Percentiles rank a stretch among this genome's conserved stretches.
phyloP scores from a whole-genome alignment of 2,888 invertebrate genomes.

The Nudaria mundana region DNA sequence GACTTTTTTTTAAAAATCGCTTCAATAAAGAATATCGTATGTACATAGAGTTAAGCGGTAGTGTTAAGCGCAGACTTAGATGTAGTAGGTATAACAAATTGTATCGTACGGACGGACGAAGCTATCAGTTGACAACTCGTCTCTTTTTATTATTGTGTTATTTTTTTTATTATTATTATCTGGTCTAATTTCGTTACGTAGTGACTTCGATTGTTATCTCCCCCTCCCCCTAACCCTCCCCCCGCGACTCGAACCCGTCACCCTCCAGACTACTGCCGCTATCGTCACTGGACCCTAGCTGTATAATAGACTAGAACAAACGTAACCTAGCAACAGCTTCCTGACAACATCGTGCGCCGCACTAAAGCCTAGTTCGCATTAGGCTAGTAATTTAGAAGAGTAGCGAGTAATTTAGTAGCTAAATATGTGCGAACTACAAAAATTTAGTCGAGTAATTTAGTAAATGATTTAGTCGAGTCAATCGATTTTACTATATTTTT shows the following conservation, averaged over 20 bases:
- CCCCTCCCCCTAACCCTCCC: conserved; percentile 18
- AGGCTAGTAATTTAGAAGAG: no score
- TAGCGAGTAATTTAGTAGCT: no score
- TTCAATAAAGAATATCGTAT: conserved; percentile 74
- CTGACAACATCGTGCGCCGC: no score
- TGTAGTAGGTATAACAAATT: conserved; percentile 81
- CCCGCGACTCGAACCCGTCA: conserved; percentile 3
- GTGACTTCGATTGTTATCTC: conserved; percentile 42
- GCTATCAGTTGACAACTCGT: conserved; percentile 45
- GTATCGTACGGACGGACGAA: conserved; percentile 56
- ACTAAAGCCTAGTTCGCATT: no score
- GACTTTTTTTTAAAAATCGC: conserved; percentile 76
- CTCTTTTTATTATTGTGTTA: conserved; percentile 48
- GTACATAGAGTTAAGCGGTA: conserved; percentile 76
- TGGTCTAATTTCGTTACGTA: conserved; percentile 53
- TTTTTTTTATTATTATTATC: conserved; percentile 48
- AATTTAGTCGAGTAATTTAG: no score
- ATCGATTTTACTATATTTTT: no score
- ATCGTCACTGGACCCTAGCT: background rate
- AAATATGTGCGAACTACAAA: no score
- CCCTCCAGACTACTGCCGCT: background rate
- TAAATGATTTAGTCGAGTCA: no score
- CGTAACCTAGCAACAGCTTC: background rate
- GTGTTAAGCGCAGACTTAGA: conserved; percentile 73
- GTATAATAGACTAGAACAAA: background rate